phyloP scores from a whole-genome alignment of 2,888 invertebrate genomes.

The Orchesellides sinensis region DNA sequence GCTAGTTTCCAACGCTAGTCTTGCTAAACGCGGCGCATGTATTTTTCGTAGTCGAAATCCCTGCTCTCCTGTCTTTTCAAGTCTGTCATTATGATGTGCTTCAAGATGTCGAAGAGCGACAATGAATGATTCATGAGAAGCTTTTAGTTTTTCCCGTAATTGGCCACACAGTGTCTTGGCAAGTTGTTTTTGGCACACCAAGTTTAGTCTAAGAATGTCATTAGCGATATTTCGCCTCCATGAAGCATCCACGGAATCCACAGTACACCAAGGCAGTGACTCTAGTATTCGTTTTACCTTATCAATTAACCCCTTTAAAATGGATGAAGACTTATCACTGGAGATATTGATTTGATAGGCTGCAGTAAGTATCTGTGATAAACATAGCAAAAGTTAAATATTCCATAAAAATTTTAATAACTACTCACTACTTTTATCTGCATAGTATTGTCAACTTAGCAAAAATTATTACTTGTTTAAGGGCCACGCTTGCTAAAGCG shows the following conservation, averaged over 20 bases:
- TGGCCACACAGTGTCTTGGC: slow-evolving; percentile 84
- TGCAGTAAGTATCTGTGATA: slow-evolving; percentile 80
- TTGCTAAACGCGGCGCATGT: slow-evolving; percentile 88
- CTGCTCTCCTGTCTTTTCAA: slow-evolving; percentile 89
- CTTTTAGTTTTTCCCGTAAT: slow-evolving; percentile 83
- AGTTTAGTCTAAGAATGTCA: slow-evolving; percentile 81
- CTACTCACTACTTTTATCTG: neutral
- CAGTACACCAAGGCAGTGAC: slow-evolving; percentile 81
- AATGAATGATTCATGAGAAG: slow-evolving; percentile 83
- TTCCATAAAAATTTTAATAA: neutral
- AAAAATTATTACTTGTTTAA: slow-evolving; percentile 81
- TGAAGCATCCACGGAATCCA: slow-evolving; percentile 78
- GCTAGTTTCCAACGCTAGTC: slow-evolving; percentile 88
- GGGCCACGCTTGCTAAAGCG: slow-evolving; percentile 83
- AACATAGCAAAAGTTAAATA: slow-evolving; percentile 7
- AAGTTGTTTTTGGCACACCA: slow-evolving; percentile 84
- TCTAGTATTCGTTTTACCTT: slow-evolving; percentile 83
- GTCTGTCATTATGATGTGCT: slow-evolving; percentile 83
- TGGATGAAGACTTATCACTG: slow-evolving; percentile 73
- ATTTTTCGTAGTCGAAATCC: slow-evolving; percentile 86
- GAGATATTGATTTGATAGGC: slow-evolving; percentile 87
- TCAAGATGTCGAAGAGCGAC: slow-evolving; percentile 84
- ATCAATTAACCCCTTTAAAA: slow-evolving; percentile 74
- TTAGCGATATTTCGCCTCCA: slow-evolving; percentile 86
- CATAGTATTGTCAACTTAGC: too few relatives aligned